Evolutionary conservation across 2,888 invertebrate species (phyloP).

Genomic region (Aporophyla nigra): DNA sequence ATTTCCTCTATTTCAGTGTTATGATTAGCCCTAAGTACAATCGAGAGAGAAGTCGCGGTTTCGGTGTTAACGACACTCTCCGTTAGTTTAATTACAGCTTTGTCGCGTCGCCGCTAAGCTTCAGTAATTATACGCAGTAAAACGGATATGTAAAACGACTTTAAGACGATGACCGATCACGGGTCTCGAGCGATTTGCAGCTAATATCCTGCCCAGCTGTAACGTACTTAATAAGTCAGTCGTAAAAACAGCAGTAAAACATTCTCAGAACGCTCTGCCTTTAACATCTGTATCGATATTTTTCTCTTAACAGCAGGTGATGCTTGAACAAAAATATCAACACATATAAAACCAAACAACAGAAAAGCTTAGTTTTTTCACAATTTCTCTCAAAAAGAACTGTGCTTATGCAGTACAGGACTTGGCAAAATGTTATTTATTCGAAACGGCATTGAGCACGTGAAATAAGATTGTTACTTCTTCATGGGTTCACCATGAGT

Average conservation of each 20-base stretch:
- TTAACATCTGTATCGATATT: conserved; percentile 69
- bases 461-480: conserved; percentile 49
- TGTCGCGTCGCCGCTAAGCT: conserved; percentile 82
- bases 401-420: background rate
- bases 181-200: conserved; percentile 80
- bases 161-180: conserved; percentile 83
- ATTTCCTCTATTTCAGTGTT: conserved; percentile 66
- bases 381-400: conserved; percentile 1
- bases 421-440: conserved; percentile 22
- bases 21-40: conserved; percentile 77
- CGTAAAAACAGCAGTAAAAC: conserved; percentile 81
- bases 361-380: conserved; percentile 31
- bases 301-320: conserved; percentile 62
- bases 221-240: conserved; percentile 79
- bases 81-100: conserved; percentile 89
- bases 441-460: conserved; percentile 33
- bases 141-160: conserved; percentile 87
- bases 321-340: conserved; percentile 43
- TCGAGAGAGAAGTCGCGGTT: conserved; percentile 76
- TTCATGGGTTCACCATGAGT: conserved; percentile 42
- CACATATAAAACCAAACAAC: conserved; percentile 23
- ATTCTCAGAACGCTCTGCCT: conserved; percentile 74
- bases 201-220: conserved; percentile 85
- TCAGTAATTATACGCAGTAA: conserved; percentile 86
- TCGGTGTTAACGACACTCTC: conserved; percentile 83